Evolutionary conservation across 2,888 invertebrate species (phyloP).

Genomic region (Acleris literana): DNA sequence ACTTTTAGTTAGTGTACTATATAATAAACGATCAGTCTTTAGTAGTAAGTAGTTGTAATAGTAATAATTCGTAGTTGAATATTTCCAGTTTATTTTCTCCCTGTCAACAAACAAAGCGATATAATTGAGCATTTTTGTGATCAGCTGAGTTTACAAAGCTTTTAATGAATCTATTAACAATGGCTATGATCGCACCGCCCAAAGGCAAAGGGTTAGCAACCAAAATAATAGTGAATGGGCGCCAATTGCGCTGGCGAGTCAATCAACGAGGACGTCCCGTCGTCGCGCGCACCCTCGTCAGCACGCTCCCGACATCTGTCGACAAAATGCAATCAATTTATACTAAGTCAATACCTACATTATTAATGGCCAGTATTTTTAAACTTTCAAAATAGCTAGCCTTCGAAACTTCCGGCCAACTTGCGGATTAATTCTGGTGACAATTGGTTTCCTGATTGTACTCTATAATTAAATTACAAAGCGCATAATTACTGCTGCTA

Average conservation of each 20-base stretch:
- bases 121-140: constrained; percentile 12
- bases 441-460: constrained; percentile 19
- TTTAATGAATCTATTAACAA: constrained; percentile 34
- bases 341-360: neutral
- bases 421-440: constrained; percentile 16
- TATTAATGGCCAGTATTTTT: neutral
- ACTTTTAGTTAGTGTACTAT: neutral
- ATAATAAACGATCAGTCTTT: too few species aligned
- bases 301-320: constrained; percentile 47
- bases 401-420: constrained; percentile 21
- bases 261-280: constrained; percentile 47
- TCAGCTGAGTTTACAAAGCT: constrained; percentile 29
- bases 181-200: constrained; percentile 20
- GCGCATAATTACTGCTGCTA: too few species aligned
- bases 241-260: constrained; percentile 38
- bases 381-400: constrained; percentile 21
- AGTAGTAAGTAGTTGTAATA: too few species aligned
- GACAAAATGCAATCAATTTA: constrained; percentile 28
- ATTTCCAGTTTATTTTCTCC: neutral
- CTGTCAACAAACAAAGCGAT: neutral
- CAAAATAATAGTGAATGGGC: constrained; percentile 41
- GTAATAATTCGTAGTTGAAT: neutral
- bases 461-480: too few species aligned
- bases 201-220: constrained; percentile 35
- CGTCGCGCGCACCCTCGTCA: constrained; percentile 46